Conservation (phyloP, 2,797 vertebrate species). For the Chelidonichthys spinosus region DNA sequence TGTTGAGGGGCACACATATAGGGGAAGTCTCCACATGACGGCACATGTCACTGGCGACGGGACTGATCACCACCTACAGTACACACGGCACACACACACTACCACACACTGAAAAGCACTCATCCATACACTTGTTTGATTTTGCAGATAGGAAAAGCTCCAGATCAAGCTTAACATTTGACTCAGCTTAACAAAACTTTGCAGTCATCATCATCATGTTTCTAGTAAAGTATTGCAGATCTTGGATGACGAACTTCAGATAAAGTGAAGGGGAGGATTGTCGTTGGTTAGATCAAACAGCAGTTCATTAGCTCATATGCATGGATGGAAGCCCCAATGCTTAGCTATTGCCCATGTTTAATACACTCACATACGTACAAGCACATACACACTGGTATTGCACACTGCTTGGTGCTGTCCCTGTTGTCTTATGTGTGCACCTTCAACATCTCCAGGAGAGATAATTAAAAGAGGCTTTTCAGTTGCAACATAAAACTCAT, state of each 20-base stretch:
- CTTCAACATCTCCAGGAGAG: slow-evolving; percentile 48
- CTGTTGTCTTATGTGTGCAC: slow-evolving; percentile 59
- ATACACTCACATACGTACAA: slow-evolving; percentile 6
- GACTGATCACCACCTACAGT: slow-evolving; percentile 36
- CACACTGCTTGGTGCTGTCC: slow-evolving; percentile 43
- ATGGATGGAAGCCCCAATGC: slow-evolving; percentile 79
- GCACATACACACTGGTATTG: slow-evolving; percentile 44
- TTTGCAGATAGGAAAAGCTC: slow-evolving; percentile 34
- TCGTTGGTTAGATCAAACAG: slow-evolving; percentile 54
- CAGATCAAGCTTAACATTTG: slow-evolving; percentile 6
- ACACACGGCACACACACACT: slow-evolving; percentile 29
- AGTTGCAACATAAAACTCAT: slow-evolving; percentile 27
- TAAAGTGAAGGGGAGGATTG: slow-evolving; percentile 62
- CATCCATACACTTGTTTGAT: slow-evolving; percentile 13
- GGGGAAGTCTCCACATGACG: slow-evolving; percentile 22
- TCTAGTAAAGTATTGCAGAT: slow-evolving; percentile 54
- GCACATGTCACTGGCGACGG: slow-evolving; percentile 26
- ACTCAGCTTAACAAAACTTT: slow-evolving; percentile 26
- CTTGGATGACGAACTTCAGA: slow-evolving; percentile 14
- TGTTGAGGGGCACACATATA: slow-evolving; percentile 53
- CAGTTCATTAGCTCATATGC: slow-evolving; percentile 68
- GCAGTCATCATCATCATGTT: slow-evolving; percentile 19
- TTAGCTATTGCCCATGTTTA: slow-evolving; percentile 78
- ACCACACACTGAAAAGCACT: slow-evolving; percentile 31
- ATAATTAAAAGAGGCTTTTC: slow-evolving; percentile 28